phyloP scores from a whole-genome alignment of 2,888 invertebrate species.

The Drosophila diplacantha region DNA sequence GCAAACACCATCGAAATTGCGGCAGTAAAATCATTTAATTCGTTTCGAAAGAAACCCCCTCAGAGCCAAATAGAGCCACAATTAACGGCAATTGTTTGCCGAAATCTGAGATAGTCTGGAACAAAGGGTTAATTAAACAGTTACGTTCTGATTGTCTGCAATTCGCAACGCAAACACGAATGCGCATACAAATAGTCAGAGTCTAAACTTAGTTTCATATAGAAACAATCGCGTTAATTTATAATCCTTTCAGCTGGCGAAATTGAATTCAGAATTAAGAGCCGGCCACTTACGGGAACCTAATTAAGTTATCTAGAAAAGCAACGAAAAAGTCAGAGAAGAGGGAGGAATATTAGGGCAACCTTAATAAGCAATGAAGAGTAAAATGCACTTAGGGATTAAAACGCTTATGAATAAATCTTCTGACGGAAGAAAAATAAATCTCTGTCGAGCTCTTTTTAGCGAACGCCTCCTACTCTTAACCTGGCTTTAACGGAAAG shows the following conservation, averaged over 20 bases:
- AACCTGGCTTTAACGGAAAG: background rate
- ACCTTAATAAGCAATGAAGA: background rate
- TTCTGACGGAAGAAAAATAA: background rate
- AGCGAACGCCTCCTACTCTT: background rate
- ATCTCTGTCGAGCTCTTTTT: background rate
- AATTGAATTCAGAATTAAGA: conserved; percentile 25
- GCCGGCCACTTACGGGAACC: conserved; percentile 9
- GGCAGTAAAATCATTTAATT: conserved; percentile 4
- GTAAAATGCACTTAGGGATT: conserved; percentile 2
- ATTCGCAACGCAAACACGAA: conserved; percentile 13
- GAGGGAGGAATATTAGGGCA: background rate
- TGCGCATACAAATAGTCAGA: conserved; percentile 4
- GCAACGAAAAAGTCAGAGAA: background rate
- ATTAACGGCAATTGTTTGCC: conserved; percentile 54
- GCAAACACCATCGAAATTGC: conserved; percentile 1
- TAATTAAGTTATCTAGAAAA: conserved; percentile 14
- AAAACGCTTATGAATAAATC: conserved; percentile 5
- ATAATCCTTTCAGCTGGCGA: conserved; percentile 22
- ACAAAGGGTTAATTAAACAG: conserved; percentile 56
- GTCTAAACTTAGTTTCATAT: conserved; percentile 1
- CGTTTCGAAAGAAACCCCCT: conserved; percentile 19
- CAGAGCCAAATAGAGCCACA: conserved; percentile 36
- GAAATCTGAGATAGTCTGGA: conserved; percentile 39
- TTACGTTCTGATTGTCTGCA: conserved; percentile 33
- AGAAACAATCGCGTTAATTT: conserved; percentile 32